phyloP scores from a whole-genome alignment of 1,140 invertebrate species.

The Panulirus ornatus region DNA sequence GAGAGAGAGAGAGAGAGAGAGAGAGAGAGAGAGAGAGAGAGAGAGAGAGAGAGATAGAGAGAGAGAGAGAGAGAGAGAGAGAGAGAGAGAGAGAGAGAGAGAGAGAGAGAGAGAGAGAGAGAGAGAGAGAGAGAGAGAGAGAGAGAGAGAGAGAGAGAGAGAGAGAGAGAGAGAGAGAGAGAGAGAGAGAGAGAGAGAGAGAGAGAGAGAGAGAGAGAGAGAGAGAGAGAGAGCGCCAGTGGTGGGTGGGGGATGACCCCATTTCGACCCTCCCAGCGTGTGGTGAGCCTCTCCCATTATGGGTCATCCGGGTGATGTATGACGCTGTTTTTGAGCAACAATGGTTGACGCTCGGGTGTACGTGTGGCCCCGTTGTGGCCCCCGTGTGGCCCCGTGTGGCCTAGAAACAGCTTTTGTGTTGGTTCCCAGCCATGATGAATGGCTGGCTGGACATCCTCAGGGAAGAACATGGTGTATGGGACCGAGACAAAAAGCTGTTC shows the following conservation, averaged over 20 bases:
- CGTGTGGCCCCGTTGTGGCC: no score
- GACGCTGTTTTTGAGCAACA: no score
- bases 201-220: constrained; percentile 4
- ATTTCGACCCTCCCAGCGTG: no score
- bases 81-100: neutral
- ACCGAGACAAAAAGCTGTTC: no score
- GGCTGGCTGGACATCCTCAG: no score
- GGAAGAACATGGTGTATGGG: no score
- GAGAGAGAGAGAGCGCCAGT: neutral
- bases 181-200: constrained; percentile 12
- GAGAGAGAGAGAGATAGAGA: neutral
- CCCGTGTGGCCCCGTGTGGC: no score
- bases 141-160: neutral
- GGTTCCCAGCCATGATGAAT: no score
- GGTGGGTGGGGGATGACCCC: neutral
- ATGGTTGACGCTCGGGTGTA: no score
- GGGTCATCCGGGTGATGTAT: no score
- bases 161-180: neutral
- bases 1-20: constrained; percentile 22
- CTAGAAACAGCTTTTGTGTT: no score
- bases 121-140: neutral
- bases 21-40: neutral
- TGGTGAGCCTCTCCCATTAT: no score
- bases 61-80: neutral
- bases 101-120: neutral